Percentiles rank a stretch among this genome's conserved stretches.
Conservation (phyloP, 2,797 vertebrate species). For the Tokudaia tokunoshimensis region DNA sequence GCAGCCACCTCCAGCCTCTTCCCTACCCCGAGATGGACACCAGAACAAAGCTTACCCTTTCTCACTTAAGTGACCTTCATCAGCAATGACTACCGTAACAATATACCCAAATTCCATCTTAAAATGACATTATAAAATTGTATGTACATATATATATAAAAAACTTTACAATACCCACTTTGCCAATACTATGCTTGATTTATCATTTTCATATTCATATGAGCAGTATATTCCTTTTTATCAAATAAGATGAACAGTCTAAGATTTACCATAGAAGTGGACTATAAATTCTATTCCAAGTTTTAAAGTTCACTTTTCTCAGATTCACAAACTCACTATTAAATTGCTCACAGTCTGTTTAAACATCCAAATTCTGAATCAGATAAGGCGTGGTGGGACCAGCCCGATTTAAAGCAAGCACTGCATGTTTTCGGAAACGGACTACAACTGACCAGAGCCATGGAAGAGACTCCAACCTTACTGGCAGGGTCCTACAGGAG, state of each 20-base stretch:
- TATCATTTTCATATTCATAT: background rate
- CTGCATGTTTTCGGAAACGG: background rate
- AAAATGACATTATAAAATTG: background rate
- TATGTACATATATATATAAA: too few species aligned
- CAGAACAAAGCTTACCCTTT: too few species aligned
- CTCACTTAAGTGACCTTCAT: too few species aligned
- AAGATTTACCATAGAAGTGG: slow-evolving; percentile 39
- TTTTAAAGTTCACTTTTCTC: slow-evolving; percentile 43
- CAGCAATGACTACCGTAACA: too few species aligned
- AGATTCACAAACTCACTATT: slow-evolving; percentile 2
- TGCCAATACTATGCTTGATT: background rate
- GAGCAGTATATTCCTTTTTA: background rate
- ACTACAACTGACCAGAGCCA: background rate
- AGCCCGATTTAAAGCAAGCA: slow-evolving; percentile 3
- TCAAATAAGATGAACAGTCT: slow-evolving; percentile 54
- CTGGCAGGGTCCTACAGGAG: background rate
- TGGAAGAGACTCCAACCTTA: background rate
- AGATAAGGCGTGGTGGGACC: background rate
- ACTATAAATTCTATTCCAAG: slow-evolving; percentile 25
- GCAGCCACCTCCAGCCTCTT: background rate
- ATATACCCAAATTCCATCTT: background rate
- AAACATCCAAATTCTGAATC: slow-evolving; percentile 32
- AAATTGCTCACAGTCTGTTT: slow-evolving; percentile 18
- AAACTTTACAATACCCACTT: background rate
- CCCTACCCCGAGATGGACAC: too few species aligned